Percentiles rank a stretch among this genome's conserved stretches.
Evolutionary conservation across 2,888 invertebrate species (phyloP).

Genomic region (Drosophila pegasa): DNA sequence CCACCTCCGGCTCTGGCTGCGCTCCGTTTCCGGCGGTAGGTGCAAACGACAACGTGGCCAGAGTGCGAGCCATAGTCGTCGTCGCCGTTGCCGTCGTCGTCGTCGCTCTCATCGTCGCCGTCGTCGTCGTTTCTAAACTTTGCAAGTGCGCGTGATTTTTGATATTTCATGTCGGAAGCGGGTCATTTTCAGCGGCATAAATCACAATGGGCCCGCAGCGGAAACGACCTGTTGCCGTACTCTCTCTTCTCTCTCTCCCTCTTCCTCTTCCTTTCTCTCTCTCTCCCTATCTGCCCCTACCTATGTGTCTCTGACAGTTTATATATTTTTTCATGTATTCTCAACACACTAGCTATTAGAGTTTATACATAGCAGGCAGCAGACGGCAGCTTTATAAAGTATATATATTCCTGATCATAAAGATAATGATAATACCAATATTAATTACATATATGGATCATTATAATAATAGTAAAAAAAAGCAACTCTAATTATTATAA

Average conservation of each 20-base stretch:
- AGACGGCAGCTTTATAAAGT: not conserved
- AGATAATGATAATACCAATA: not conserved
- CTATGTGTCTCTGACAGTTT: not conserved
- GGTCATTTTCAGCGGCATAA: conserved; percentile 77
- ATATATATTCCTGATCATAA: not conserved
- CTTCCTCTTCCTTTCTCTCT: not conserved
- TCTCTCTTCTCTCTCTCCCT: conserved; percentile 12
- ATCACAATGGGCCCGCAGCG: conserved; percentile 68
- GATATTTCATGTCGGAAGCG: conserved; percentile 79
- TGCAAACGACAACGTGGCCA: conserved; percentile 45
- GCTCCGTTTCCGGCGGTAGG: conserved; percentile 80
- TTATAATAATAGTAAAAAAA: not conserved
- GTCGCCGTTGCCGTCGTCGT: conserved; percentile 15
- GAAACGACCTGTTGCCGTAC: conserved; percentile 72
- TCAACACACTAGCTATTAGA: not conserved
- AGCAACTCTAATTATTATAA: not conserved
- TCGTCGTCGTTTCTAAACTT: conserved; percentile 61
- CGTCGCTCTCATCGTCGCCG: conserved; percentile 18
- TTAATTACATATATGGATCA: not conserved
- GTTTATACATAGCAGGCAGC: not conserved
- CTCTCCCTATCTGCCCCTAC: not conserved
- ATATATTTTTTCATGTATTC: not conserved
- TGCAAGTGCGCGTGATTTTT: conserved; percentile 74
- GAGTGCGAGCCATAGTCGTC: not conserved
- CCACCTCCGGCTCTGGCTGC: conserved; percentile 83